A percentile compares a stretch with the other conserved stretches of the same genome.
These are phyloP conservation scores for Rhinopomastus cyanomelas DNA, from an alignment of 2,113 vertebrate genomes.

Conservation along the genomic window DNA sequence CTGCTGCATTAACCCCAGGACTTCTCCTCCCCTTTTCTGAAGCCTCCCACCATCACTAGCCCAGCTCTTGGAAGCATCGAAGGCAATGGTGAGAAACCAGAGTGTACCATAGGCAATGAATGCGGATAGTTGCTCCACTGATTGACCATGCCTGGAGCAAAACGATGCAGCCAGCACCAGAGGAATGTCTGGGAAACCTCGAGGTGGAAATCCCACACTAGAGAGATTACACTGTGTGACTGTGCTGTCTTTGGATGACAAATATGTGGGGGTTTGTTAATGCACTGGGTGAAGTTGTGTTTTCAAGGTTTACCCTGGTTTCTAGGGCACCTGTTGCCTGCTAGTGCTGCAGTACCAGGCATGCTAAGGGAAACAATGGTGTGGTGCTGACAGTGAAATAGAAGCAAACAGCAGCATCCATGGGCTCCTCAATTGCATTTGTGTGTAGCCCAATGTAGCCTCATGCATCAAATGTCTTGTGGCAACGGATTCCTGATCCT, in stretches of 20 bases:
- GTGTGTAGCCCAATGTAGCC: not conserved
- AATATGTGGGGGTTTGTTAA: not conserved
- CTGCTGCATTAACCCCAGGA: not conserved
- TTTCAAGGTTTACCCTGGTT: not conserved
- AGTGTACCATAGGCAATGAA: accelerated
- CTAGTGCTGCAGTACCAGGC: not conserved
- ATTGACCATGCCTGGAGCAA: not conserved
- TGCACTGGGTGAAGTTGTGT: not conserved
- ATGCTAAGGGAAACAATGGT: not conserved
- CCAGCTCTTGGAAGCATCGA: no score
- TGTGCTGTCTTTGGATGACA: not conserved
- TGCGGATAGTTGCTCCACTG: accelerated
- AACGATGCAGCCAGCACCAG: not conserved
- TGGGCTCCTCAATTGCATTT: not conserved
- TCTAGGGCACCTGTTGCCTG: not conserved
- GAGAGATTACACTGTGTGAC: not conserved
- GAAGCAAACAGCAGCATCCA: not conserved
- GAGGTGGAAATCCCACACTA: not conserved
- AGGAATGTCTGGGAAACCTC: not conserved
- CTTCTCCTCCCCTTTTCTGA: not conserved
- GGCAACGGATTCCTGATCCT: not conserved
- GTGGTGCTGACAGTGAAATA: not conserved
- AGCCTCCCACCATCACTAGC: not conserved
- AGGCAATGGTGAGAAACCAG: not conserved
- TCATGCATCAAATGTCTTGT: not conserved